Evolutionary conservation across 1,140 invertebrate genomes (phyloP), one percentile per base, ranked within the genome.

Genomic region (Drosophila yakuba): DNA sequence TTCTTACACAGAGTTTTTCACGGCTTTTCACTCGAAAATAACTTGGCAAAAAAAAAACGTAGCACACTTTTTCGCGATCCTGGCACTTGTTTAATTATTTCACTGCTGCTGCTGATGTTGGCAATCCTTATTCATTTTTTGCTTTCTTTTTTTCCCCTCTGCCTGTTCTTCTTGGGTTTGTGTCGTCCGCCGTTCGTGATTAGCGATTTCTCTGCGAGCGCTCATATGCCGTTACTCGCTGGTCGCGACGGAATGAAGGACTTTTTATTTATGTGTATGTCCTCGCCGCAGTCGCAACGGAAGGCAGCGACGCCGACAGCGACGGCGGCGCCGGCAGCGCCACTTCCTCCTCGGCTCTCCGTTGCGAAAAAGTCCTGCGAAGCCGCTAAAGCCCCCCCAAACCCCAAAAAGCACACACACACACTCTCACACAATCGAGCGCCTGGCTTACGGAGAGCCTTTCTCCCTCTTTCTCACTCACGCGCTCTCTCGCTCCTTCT

Each of bases 191-290:
- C 84, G 84, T 84, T 75, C 55, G 72, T 77, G 56, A 56, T 77
- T 76, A 86, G 82, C 82, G 82, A 78, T 88, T 82, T 84, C 77
- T 89, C 84, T 82, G 84, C 69, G 68, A 84, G 85, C 77, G 74
- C 71, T 89, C 85, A 74, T 84, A 78, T 84, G 84, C 85, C 84
- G 84, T 91, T 90, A 92, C 89, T 92, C 91, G 91, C 90, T 85
- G 82, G 91, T 92, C 91, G 91, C 84, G 85, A 90, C 84, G 91
- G 91, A 91, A 92, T 91, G 90, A 91, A 92, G 88, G 86, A 90
- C 84, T 90, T 91, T 92, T 92, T 92, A 92, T 92, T 92, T 92
- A 91, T 92, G 88, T 91, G 86, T 90, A 85, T 82, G 86, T 86
- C 81, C 86, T 81, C 78, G 80, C 61, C 85, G 86, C 75, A 73